Conservation (phyloP, 2,888 invertebrate genomes). For the Drosophila nr. perissopoda region DNA sequence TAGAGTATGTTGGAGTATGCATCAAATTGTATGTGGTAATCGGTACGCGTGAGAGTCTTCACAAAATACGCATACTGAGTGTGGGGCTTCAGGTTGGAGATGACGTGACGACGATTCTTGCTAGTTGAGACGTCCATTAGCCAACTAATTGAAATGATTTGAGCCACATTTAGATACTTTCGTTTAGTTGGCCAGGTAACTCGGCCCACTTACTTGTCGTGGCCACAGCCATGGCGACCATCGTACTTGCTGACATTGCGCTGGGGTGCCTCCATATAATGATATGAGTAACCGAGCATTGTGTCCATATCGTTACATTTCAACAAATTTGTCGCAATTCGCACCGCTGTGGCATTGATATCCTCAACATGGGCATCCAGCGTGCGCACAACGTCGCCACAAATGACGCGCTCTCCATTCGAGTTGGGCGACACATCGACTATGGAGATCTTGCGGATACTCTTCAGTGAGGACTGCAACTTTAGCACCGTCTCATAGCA, state of each 20-base stretch:
- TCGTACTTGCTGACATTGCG: constrained; percentile 93
- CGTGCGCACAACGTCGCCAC: constrained; percentile 82
- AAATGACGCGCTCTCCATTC: constrained; percentile 96
- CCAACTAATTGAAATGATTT: constrained; percentile 86
- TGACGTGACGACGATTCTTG: constrained; percentile 86
- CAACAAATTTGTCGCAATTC: constrained; percentile 88
- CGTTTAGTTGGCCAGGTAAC: background rate
- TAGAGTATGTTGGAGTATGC: constrained; percentile 94
- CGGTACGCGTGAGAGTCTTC: constrained; percentile 94
- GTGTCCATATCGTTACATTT: constrained; percentile 89
- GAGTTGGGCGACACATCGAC: constrained; percentile 86
- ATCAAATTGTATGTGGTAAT: constrained; percentile 88
- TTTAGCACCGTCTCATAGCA: constrained; percentile 88
- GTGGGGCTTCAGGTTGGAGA: constrained; percentile 91
- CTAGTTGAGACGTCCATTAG: constrained; percentile 86
- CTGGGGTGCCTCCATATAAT: constrained; percentile 91
- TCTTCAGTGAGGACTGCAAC: constrained; percentile 84
- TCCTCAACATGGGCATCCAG: constrained; percentile 84
- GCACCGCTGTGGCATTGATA: constrained; percentile 85
- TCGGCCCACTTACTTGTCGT: constrained; percentile 87
- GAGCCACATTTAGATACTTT: background rate
- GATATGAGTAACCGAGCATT: constrained; percentile 95
- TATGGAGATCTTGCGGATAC: constrained; percentile 52
- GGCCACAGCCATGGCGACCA: constrained; percentile 95
- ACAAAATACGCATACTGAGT: constrained; percentile 98